Base-by-base conservation (phyloP, 2,113 vertebrate species). In the Lophochroa leadbeateri region DNA sequence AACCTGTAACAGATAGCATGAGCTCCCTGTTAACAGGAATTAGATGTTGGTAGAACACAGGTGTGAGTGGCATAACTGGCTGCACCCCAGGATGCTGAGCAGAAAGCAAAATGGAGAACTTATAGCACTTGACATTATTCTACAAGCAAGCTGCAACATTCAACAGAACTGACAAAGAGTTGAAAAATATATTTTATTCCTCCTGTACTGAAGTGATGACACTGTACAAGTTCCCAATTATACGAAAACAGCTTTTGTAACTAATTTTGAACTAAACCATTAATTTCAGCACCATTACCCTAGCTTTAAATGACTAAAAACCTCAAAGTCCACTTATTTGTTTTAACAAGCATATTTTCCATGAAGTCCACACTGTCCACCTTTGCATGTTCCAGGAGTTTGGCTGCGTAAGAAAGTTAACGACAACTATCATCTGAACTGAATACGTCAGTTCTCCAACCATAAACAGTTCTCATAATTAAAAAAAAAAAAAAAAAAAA, bases 171-270 rank as follows among this genome's bases (percentile, higher is more conserved):
- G 74, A 77, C 72, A 89, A 33, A 69, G 77, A 76, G 46, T 83
- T 91, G 70, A 93, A 97, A 97, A 97, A 96, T 89, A 80, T 10
- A 81, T 74, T 97, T 94, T 95, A 96, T 97, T 97, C 81, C 80
- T 91, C 50, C 87, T 64, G 50, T 69, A 61, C 89, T 93, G 9
- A 87, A 93, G 55, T 72, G 88, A 69, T 35, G 39, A 78, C 70
- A 83, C 43, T 2, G 4, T 47, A 50, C 46, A 88, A 92, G 43
- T 58, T 84, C 82, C 35, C 65, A 74, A 17, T 88, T 31, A 55
- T 3, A 86, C 7, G 58, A 91, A 88, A 94, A 76, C 29, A 80
- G 37, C 67, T 86, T 82, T 74, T 49, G 57, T 53, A 91, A 76
- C 33, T 33, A 0, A 28, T 47, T 94, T 69, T 67, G 2, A 94